phyloP scores from a whole-genome alignment of 1,140 invertebrate species.

The Heliothis subflexa region DNA sequence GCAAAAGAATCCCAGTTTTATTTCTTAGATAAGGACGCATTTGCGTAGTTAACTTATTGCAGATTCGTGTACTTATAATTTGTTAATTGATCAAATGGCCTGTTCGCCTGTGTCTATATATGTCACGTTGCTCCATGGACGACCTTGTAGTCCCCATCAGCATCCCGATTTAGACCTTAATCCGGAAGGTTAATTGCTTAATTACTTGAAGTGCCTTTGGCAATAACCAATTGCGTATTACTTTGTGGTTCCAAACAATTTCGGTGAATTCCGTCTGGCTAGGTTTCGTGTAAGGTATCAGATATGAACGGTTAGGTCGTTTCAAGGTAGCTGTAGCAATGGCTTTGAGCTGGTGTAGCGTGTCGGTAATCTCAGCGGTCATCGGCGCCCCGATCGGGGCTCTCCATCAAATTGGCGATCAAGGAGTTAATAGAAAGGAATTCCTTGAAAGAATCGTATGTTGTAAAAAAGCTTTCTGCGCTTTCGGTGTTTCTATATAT shows the following conservation, averaged over 20 bases:
- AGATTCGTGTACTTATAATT: too few relatives aligned
- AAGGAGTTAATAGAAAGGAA: slow-evolving; percentile 5
- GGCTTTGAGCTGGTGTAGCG: slow-evolving; percentile 10
- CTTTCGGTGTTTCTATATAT: too few relatives aligned
- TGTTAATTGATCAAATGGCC: too few relatives aligned
- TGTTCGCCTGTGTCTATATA: too few relatives aligned
- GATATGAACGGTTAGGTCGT: slow-evolving; percentile 26
- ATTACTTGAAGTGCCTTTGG: neutral
- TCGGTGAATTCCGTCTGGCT: neutral
- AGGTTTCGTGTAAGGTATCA: slow-evolving; percentile 23
- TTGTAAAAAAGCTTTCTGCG: too few relatives aligned
- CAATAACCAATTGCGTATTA: neutral
- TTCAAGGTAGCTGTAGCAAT: slow-evolving; percentile 16
- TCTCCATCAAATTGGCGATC: neutral
- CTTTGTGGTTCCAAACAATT: neutral
- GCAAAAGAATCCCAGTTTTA: too few relatives aligned
- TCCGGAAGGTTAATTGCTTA: neutral
- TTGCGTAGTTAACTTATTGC: too few relatives aligned
- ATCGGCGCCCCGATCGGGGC: neutral
- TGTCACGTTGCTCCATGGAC: too few relatives aligned
- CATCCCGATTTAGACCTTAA: too few relatives aligned
- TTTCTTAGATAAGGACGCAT: too few relatives aligned
- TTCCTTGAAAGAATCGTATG: too few relatives aligned
- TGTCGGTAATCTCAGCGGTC: slow-evolving; percentile 26
- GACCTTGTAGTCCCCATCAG: too few relatives aligned